These are phyloP conservation scores for Tetragonisca angustula DNA, from an alignment of 2,888 invertebrate genomes.

Conservation along the genomic window DNA sequence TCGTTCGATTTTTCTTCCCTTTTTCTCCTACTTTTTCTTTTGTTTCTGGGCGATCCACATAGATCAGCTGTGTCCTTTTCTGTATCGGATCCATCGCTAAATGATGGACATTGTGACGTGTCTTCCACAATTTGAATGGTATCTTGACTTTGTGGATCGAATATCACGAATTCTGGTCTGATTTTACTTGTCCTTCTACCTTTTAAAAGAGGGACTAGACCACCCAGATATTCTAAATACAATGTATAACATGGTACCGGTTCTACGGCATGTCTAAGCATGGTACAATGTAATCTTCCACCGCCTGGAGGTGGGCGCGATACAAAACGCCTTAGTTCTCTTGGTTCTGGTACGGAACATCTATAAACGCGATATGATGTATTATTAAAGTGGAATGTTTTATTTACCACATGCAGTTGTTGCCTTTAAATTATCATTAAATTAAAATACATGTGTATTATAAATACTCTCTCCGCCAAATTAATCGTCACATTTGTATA, in stretches of 20 bases:
- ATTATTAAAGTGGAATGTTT: background rate
- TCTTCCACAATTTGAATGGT: constrained; percentile 77
- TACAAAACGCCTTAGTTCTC: constrained; percentile 95
- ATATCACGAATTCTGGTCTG: constrained; percentile 98
- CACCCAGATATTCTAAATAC: constrained; percentile 98
- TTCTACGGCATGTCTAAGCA: constrained; percentile 96
- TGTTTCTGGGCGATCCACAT: constrained; percentile 92
- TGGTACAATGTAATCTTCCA: constrained; percentile 97
- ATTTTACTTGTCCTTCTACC: constrained; percentile 98
- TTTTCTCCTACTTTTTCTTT: constrained; percentile 87
- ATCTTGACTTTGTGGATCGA: constrained; percentile 95
- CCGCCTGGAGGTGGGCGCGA: constrained; percentile 94
- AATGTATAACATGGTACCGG: constrained; percentile 93
- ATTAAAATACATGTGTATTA: background rate
- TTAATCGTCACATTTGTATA: too few relatives aligned
- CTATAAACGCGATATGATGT: constrained; percentile 80
- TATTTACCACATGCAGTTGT: background rate
- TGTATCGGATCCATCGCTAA: constrained; percentile 87
- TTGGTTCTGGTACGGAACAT: constrained; percentile 97
- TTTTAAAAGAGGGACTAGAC: constrained; percentile 97
- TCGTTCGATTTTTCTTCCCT: constrained; percentile 83
- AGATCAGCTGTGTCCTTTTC: constrained; percentile 86
- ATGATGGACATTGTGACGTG: constrained; percentile 78
- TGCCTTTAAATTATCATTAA: background rate
- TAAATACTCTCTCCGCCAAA: too few relatives aligned